phyloP scores from a whole-genome alignment of 2,888 invertebrate genomes.

The Amphipyra tragopoginis region DNA sequence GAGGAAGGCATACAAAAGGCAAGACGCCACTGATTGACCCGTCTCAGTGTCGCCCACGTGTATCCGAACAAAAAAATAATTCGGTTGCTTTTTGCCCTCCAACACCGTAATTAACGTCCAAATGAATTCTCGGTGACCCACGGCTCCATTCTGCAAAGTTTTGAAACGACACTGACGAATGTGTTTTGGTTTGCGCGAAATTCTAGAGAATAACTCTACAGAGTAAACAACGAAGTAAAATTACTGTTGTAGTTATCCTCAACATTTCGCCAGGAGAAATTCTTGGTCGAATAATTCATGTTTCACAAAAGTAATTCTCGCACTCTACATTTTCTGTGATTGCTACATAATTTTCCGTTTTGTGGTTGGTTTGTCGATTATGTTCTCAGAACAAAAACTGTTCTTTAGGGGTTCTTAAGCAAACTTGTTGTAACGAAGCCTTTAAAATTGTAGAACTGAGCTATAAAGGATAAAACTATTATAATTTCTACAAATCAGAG shows the following conservation, averaged over 20 bases:
- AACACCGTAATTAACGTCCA: conserved; percentile 43
- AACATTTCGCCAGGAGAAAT: conserved; percentile 33
- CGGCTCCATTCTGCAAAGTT: conserved; percentile 31
- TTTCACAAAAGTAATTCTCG: conserved; percentile 54
- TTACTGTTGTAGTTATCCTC: conserved; percentile 10
- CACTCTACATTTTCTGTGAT: conserved; percentile 59
- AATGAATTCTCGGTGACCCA: conserved; percentile 30
- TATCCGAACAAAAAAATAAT: conserved; percentile 28
- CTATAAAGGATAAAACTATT: neutral
- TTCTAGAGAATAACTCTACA: conserved; percentile 14
- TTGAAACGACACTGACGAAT: conserved; percentile 27
- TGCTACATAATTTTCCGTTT: conserved; percentile 60
- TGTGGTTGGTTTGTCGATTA: conserved; percentile 52
- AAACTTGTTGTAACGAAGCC: conserved; percentile 14
- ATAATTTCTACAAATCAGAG: neutral
- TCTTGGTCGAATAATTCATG: conserved; percentile 45
- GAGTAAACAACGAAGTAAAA: conserved; percentile 28
- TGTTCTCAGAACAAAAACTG: conserved; percentile 47
- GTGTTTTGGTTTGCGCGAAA: conserved; percentile 17
- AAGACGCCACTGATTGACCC: conserved; percentile 36
- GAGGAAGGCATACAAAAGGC: conserved; percentile 47
- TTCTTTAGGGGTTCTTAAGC: conserved; percentile 32
- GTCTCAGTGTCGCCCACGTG: conserved; percentile 48
- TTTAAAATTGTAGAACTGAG: neutral
- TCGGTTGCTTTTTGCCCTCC: conserved; percentile 28